phyloP scores from a whole-genome alignment of 2,888 invertebrate genomes.

The Leptarthrus brevirostris region DNA sequence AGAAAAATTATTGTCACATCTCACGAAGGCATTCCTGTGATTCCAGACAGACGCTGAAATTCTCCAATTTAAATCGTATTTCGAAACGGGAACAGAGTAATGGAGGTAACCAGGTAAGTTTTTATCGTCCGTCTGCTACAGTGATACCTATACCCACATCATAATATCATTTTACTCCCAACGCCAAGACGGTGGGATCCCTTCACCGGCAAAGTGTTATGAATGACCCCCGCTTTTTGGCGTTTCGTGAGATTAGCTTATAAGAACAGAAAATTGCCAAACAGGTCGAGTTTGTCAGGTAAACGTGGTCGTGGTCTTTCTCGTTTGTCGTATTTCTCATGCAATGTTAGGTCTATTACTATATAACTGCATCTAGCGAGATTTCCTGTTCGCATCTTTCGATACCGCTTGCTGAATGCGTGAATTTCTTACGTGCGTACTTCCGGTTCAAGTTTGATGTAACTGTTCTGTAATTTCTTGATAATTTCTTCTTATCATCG shows the following conservation, averaged over 20 bases:
- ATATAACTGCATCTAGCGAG: background rate
- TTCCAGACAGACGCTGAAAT: slow-evolving; percentile 15
- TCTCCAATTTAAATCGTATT: slow-evolving; percentile 25
- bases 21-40: background rate
- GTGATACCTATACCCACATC: too few species aligned
- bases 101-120: background rate
- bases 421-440: slow-evolving; percentile 10
- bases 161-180: too few species aligned
- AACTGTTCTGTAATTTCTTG: slow-evolving; percentile 21
- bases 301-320: slow-evolving; percentile 28
- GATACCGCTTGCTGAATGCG: background rate
- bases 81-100: slow-evolving; percentile 27
- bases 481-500: background rate
- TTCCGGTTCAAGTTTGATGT: slow-evolving; percentile 12
- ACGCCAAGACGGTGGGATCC: slow-evolving; percentile 3
- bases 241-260: background rate
- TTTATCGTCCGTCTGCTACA: background rate
- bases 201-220: background rate
- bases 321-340: background rate
- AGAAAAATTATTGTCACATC: slow-evolving; percentile 30
- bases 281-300: slow-evolving; percentile 22
- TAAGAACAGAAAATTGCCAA: background rate
- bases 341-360: background rate
- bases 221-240: slow-evolving; percentile 19
- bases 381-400: background rate